Percentiles rank a stretch among this genome's conserved stretches.
phyloP scores from a whole-genome alignment of 2,888 invertebrate species.

The Brachypterus glaber region DNA sequence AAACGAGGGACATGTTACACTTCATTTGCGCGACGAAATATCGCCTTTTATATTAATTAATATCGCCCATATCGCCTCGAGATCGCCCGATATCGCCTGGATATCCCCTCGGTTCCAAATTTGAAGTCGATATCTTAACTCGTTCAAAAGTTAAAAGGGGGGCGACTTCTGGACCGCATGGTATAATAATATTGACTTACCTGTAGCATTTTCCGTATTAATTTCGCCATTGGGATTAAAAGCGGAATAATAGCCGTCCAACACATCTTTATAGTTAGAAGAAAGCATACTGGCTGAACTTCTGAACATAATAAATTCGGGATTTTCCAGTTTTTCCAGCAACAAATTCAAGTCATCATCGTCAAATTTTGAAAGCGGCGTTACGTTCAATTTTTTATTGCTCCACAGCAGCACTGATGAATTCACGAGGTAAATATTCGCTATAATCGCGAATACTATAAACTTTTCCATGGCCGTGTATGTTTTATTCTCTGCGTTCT shows the following conservation, averaged over 20 bases:
- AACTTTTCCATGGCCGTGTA: neutral
- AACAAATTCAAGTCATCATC: conserved; percentile 31
- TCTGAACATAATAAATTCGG: conserved; percentile 32
- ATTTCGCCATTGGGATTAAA: conserved; percentile 35
- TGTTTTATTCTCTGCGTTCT: no score
- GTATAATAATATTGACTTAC: conserved; percentile 27
- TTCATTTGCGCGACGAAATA: no score
- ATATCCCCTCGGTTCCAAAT: no score
- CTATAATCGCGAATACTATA: neutral
- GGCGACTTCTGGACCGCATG: no score
- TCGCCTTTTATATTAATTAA: no score
- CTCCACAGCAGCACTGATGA: conserved; percentile 29
- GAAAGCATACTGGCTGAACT: conserved; percentile 25
- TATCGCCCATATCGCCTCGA: no score
- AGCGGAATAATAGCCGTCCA: conserved; percentile 29
- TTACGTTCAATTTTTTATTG: conserved; percentile 30
- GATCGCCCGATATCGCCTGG: no score
- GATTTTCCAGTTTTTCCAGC: conserved; percentile 27
- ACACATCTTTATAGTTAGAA: conserved; percentile 26
- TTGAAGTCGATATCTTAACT: no score
- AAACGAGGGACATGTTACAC: no score
- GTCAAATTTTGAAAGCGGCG: conserved; percentile 33
- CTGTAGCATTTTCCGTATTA: conserved; percentile 29
- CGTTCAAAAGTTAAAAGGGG: no score
- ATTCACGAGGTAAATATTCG: conserved; percentile 18